Base-by-base conservation (phyloP, 2,113 vertebrate genomes). In the Hydrochoerus hydrochaeris region DNA sequence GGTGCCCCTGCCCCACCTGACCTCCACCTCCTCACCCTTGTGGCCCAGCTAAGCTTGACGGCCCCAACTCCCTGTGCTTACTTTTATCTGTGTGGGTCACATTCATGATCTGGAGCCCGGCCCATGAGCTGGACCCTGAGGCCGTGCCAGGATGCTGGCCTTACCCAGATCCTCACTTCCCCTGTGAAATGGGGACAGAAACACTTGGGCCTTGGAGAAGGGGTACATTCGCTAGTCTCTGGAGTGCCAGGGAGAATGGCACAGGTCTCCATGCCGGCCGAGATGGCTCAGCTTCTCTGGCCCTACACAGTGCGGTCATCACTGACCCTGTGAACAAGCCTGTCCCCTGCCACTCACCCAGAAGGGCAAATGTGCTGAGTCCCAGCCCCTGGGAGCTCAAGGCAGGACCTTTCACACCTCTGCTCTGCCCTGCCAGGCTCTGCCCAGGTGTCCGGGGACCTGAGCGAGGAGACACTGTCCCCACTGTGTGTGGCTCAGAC, bases 221-320 rank as follows among this genome's bases (percentile, higher is more conserved):
- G 1, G 65, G n/a, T 1, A 35, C 2, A 1, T 69, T 84, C 17
- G 4, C 57, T 32, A 52, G 57, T 30, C 44, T 49, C 35, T 20
- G 4, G 22, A 10, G 44, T 11, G 54, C 60, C 9, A 1, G 58
- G 5, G 46, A 54, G 62, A 44, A 1, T 2, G 63, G 57, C 2
- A 0, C 7, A 14, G 28, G 32, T 19, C 20, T 9, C 80, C 38
- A 3, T 0, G 19, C 8, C 7, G 62, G 24, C 24, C 13, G 3
- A 8, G 5, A 1, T 0, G 4, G 9, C 41, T 16, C 9, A 0
- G 24, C 28, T n/a, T n/a, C 38, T 44, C 10, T 49, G 52, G 5
- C 38, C 41, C 35, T 58, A 16, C 1, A 12, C 2, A 11, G 26
- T 7, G 1, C 3, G 65, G 84, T 24, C 49, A 77, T 65, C 16